Evolutionary conservation across 2,797 vertebrate species (phyloP).

Genomic region (Microctenopoma lineatum): DNA sequence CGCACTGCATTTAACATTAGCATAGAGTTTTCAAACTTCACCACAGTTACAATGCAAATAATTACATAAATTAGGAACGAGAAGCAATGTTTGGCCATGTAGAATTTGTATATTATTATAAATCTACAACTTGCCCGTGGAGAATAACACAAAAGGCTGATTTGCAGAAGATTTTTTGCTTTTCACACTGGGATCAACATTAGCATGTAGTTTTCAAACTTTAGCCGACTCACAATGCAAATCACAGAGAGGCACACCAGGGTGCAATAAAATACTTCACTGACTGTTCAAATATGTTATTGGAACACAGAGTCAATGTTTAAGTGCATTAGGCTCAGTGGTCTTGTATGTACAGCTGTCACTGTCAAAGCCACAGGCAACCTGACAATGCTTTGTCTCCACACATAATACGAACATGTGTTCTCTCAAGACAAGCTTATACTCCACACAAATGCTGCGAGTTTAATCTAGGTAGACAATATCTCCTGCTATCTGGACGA

Average conservation of each 20-base stretch:
- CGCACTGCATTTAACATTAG: conserved; percentile 39
- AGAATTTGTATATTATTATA: conserved; percentile 24
- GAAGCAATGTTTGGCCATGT: conserved; percentile 3
- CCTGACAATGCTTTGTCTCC: conserved; percentile 84
- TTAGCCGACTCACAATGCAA: conserved; percentile 28
- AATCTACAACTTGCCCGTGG: conserved; percentile 11
- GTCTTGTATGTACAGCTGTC: conserved; percentile 86
- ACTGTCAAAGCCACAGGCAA: conserved; percentile 82
- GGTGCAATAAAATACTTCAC: conserved; percentile 74
- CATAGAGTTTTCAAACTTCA: conserved; percentile 51
- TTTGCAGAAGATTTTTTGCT: conserved; percentile 16
- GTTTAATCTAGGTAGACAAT: conserved; percentile 84
- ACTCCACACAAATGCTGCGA: conserved; percentile 74
- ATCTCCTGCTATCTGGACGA: conserved; percentile 83
- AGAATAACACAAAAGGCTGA: conserved; percentile 24
- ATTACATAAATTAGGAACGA: conserved; percentile 21
- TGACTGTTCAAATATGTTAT: conserved; percentile 74
- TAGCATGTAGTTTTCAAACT: conserved; percentile 51
- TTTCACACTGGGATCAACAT: conserved; percentile 13
- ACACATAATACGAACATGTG: conserved; percentile 85
- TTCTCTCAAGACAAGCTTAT: conserved; percentile 83
- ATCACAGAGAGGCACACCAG: conserved; percentile 54
- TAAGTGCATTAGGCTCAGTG: conserved; percentile 79
- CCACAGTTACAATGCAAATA: conserved; percentile 24
- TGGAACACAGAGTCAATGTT: conserved; percentile 80